Percentiles rank a stretch among this genome's conserved stretches.
Evolutionary conservation across 2,113 vertebrate genomes (phyloP).

Genomic region (Bungarus multicinctus): DNA sequence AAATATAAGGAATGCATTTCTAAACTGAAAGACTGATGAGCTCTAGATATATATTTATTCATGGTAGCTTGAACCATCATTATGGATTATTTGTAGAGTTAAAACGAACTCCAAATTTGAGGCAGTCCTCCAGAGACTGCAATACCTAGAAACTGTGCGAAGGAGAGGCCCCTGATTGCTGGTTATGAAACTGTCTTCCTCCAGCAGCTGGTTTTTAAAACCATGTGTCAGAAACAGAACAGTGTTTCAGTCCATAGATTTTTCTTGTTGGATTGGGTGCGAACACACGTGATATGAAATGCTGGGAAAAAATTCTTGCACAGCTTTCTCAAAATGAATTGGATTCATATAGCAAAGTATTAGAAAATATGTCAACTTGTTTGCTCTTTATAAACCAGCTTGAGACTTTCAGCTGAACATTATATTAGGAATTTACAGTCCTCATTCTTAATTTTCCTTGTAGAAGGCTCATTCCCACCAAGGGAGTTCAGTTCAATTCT

Average conservation of each 20-base stretch:
- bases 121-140: background rate
- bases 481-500: background rate
- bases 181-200: background rate
- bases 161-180: background rate
- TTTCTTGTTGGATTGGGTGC: background rate
- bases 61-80: background rate
- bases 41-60: background rate
- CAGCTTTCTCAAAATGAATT: background rate
- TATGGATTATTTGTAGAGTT: background rate
- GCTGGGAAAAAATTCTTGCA: background rate
- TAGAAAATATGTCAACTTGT: background rate
- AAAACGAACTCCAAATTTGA: background rate
- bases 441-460: background rate
- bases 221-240: background rate
- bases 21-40: background rate
- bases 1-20: background rate
- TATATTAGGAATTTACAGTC: background rate
- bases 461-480: background rate
- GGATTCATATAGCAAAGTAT: background rate
- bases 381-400: background rate
- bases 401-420: background rate
- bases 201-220: background rate
- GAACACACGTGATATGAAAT: background rate
- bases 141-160: background rate
- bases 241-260: background rate